Percentiles rank a stretch among this genome's conserved stretches.
Conservation (phyloP, 1,140 invertebrate species). For the Drosophila nigromelanica region DNA sequence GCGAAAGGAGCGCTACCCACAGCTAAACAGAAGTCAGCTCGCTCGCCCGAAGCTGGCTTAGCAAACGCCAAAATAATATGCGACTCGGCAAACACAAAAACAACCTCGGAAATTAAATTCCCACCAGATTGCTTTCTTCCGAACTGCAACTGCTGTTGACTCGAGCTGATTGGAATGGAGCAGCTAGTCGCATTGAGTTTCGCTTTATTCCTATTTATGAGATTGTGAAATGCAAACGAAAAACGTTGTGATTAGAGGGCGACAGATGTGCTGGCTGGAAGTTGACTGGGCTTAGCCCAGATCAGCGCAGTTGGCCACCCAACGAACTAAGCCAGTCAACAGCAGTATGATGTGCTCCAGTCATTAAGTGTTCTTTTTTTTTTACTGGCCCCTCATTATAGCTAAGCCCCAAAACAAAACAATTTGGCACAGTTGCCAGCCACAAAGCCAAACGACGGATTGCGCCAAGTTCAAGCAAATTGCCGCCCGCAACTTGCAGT, state of each 20-base stretch:
- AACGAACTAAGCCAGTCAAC: constrained; percentile 58
- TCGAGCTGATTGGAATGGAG: constrained; percentile 47
- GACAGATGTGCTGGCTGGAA: constrained; percentile 19
- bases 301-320: constrained; percentile 1
- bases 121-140: constrained; percentile 28
- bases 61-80: constrained; percentile 43
- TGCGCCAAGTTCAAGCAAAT: constrained; percentile 21
- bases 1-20: constrained; percentile 1
- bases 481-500: constrained; percentile 5
- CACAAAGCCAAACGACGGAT: constrained; percentile 37
- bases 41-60: constrained; percentile 6
- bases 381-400: constrained; percentile 55
- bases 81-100: constrained; percentile 40
- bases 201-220: constrained; percentile 71
- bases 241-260: constrained; percentile 44
- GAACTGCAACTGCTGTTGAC: constrained; percentile 29
- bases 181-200: constrained; percentile 44
- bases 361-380: constrained; percentile 65
- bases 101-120: constrained; percentile 54
- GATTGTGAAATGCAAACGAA: constrained; percentile 72
- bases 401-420: constrained; percentile 67
- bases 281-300: constrained; percentile 21
- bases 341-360: constrained; percentile 62
- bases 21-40: not conserved
- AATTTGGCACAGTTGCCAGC: constrained; percentile 44